Evolutionary conservation across 2,888 invertebrate genomes (phyloP).

Genomic region (Cheilosia scutellata): DNA sequence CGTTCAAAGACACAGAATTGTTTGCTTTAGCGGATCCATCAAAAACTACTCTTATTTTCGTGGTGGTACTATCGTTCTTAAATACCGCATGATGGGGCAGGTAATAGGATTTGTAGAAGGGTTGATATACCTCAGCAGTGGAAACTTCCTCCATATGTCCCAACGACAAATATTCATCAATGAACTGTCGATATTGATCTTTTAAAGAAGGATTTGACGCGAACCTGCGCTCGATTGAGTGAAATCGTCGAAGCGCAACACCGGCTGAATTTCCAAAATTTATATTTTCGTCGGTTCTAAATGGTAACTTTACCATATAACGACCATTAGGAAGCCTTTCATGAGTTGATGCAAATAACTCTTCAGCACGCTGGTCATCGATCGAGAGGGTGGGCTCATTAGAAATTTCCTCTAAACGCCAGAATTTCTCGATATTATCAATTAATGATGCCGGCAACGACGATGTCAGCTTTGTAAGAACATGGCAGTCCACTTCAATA

Average conservation of each 20-base stretch:
- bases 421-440: not conserved
- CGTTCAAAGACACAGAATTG: slow-evolving; percentile 37
- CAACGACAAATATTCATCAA: not conserved
- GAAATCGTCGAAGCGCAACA: not conserved
- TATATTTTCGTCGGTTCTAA: not conserved
- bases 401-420: not conserved
- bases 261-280: not conserved
- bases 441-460: not conserved
- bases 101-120: slow-evolving; percentile 10
- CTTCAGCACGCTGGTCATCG: slow-evolving; percentile 14
- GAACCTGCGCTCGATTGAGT: not conserved
- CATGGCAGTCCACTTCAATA: not conserved
- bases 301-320: slow-evolving; percentile 5
- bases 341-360: not conserved
- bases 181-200: not conserved
- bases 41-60: too few relatives aligned
- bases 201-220: not conserved
- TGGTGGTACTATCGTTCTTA: too few relatives aligned
- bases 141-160: not conserved
- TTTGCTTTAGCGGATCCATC: slow-evolving; percentile 7
- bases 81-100: slow-evolving; percentile 59
- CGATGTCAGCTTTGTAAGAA: not conserved
- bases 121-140: not conserved
- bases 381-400: not conserved
- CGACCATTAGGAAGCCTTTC: not conserved